Evolutionary conservation across 2,888 invertebrate genomes (phyloP), one percentile per base, ranked within the genome.

Genomic region (Cephus runcator): DNA sequence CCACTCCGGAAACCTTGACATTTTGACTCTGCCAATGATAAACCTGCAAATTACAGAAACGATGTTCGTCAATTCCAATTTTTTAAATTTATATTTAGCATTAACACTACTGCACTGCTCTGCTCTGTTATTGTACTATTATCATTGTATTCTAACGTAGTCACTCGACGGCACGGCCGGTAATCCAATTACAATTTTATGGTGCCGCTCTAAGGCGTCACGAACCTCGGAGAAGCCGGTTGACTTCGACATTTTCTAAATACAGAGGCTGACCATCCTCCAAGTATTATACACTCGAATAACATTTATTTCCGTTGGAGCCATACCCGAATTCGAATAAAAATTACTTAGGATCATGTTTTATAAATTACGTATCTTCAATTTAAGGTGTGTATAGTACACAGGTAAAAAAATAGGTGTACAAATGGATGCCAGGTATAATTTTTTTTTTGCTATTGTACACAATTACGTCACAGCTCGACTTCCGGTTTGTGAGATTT

Each of bases 21-120:
- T 94, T 94, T 90, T 94, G 93, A 87, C 94, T 94, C 90, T 95
- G 95, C 95, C 95, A 95, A 88, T 95, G 95, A 90, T 95, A 94
- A 77, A 93, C 93, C 93, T 93, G 87, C 35, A 86, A 87, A 9
- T 9, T 1, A 23, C 9, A 56, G 23, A 56, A 56, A 23, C 23
- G 9, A 23, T 23, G 2, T 56, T 56, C 0, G 12, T 35, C 35
- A 3, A 35, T 3, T 0, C 35, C 12, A 35, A 35, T 35, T 3
- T 35, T 35, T 3, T 1, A 3, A 35, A 11, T 4, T 35, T 12
- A 35, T 35, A 35, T 35, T 35, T 12, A 56, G 2, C 56, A 9
- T 6, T 56, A 56, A 9, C 1, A 9, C 56, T 23, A 2, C 56
- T 56, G 23, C 23, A 2, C 56, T 23, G 56, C 23, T 56, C 6